These are phyloP conservation scores for Carcina quercana DNA, from an alignment of 2,888 invertebrate species.

Conservation along the genomic window DNA sequence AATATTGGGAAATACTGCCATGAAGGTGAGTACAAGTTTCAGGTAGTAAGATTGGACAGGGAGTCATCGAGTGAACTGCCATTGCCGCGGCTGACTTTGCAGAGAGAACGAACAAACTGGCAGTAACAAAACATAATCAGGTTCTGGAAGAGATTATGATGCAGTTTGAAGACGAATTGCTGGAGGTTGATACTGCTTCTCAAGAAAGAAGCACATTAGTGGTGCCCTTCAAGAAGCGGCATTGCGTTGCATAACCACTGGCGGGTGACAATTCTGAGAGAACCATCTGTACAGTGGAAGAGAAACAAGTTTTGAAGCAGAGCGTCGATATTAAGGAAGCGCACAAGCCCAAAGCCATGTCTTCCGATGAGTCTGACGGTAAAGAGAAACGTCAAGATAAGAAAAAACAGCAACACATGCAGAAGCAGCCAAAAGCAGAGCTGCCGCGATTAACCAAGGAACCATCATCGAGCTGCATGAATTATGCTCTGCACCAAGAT, in stretches of 20 bases:
- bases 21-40: neutral
- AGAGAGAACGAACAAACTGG: conserved; percentile 2
- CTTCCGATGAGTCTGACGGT: conserved; percentile 9
- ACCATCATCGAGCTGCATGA: conserved; percentile 7
- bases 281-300: conserved; percentile 9
- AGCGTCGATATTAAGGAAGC: conserved; percentile 8
- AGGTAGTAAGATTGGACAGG: neutral
- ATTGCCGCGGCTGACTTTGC: neutral
- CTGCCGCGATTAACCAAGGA: conserved; percentile 8
- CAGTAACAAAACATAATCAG: conserved; percentile 1
- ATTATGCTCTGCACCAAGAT: conserved; percentile 1
- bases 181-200: conserved; percentile 3
- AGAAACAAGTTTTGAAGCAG: conserved; percentile 9
- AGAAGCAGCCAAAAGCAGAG: conserved; percentile 8
- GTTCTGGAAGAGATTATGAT: conserved; percentile 5
- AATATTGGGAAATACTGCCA: too few species aligned
- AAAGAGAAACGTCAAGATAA: conserved; percentile 6
- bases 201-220: conserved; percentile 4
- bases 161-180: conserved; percentile 4
- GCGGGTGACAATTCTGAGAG: conserved; percentile 8
- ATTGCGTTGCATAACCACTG: conserved; percentile 9
- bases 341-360: conserved; percentile 10
- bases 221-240: conserved; percentile 8
- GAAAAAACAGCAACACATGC: conserved; percentile 7
- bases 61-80: conserved; percentile 4